phyloP scores from a whole-genome alignment of 2,113 vertebrate species.

The Gnathonemus echidnorhynchus region DNA sequence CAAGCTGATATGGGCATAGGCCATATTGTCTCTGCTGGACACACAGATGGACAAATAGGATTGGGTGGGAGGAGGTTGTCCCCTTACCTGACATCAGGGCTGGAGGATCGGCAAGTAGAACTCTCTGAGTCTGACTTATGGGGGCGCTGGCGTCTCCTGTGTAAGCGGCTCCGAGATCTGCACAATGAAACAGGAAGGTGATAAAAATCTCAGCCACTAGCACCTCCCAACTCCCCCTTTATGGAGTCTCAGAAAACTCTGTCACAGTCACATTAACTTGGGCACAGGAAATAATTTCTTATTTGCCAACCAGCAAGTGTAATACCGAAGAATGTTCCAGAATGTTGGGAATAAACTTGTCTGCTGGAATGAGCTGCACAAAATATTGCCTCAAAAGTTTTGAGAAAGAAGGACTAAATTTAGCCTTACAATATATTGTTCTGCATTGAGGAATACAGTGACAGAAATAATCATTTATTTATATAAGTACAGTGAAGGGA shows the following conservation, averaged over 20 bases:
- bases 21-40: slow-evolving; percentile 50
- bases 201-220: neutral
- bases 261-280: neutral
- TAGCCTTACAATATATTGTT: neutral
- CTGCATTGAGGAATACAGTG: neutral
- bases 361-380: neutral
- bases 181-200: neutral
- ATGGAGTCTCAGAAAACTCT: neutral
- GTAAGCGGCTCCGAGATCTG: slow-evolving; percentile 75
- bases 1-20: slow-evolving; percentile 32
- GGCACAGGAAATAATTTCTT: neutral
- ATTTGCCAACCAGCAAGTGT: neutral
- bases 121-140: slow-evolving; percentile 66
- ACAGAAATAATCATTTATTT: neutral
- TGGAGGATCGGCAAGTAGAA: slow-evolving; percentile 65
- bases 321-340: neutral
- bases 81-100: slow-evolving; percentile 73
- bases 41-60: slow-evolving; percentile 47
- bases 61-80: slow-evolving; percentile 32
- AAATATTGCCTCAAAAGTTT: neutral
- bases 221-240: neutral
- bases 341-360: neutral
- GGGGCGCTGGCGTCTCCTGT: slow-evolving; percentile 56
- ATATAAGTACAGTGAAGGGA: neutral
- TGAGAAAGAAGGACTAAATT: neutral